phyloP scores from a whole-genome alignment of 2,797 vertebrate species.

The Mormyrops boulengeri region DNA sequence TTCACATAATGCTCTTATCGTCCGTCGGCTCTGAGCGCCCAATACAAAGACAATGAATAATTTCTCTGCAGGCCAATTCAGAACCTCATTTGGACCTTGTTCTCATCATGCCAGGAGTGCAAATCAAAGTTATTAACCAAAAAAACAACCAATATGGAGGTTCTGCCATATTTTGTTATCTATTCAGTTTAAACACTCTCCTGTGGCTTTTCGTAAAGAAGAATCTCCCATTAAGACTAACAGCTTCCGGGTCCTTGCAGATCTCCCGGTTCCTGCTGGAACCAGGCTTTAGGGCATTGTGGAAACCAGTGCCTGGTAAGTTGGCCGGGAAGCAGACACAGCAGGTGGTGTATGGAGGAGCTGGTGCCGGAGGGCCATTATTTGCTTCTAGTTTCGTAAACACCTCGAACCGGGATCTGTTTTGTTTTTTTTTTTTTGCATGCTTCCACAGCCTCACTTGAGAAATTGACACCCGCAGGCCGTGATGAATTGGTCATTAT shows the following conservation, averaged over 20 bases:
- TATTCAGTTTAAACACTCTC: too few relatives aligned
- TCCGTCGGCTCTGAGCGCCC: slow-evolving; percentile 37
- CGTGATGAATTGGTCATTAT: background rate
- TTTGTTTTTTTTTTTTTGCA: background rate
- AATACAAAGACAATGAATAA: slow-evolving; percentile 34
- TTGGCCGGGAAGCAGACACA: background rate
- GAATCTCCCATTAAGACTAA: background rate
- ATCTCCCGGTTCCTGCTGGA: background rate
- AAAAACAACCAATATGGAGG: background rate
- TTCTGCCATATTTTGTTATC: background rate
- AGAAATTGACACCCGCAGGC: background rate
- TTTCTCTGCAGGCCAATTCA: slow-evolving; percentile 29
- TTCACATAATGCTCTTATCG: slow-evolving; percentile 52
- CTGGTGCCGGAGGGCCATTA: background rate
- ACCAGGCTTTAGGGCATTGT: background rate
- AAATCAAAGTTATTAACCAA: background rate
- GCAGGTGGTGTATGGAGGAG: background rate
- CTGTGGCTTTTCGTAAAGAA: background rate
- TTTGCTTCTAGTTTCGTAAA: background rate
- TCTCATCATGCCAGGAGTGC: background rate
- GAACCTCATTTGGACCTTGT: background rate
- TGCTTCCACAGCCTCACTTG: background rate
- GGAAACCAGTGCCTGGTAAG: background rate
- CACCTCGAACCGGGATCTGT: background rate
- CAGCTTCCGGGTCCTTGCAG: background rate